Evolutionary conservation across 2,113 vertebrate genomes (phyloP).

Genomic region (Empidonax traillii): DNA sequence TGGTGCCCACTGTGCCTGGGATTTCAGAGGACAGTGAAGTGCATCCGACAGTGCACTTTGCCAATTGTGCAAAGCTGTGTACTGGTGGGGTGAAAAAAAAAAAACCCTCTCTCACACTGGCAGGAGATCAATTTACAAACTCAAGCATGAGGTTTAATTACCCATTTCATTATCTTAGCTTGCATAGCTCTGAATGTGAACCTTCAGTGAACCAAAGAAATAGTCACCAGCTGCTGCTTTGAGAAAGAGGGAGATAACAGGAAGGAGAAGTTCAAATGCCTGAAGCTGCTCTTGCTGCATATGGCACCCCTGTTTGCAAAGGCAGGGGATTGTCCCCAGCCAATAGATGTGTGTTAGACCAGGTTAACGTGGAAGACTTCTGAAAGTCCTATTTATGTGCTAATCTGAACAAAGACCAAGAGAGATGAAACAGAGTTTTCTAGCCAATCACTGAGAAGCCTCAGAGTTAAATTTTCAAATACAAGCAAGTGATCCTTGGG

Average conservation of each 20-base stretch:
- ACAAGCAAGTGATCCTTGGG: conserved; percentile 21
- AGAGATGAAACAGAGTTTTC: not conserved
- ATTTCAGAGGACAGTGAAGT: not conserved
- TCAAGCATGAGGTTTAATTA: conserved; percentile 59
- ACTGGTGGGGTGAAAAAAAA: not conserved
- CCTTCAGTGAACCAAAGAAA: conserved; percentile 57
- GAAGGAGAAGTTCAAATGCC: conserved; percentile 1
- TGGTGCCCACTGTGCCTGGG: not conserved
- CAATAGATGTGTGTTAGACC: not conserved
- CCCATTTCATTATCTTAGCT: conserved; percentile 60
- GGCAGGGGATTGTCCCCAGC: not conserved
- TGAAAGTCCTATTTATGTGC: conserved; percentile 4
- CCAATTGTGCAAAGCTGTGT: not conserved
- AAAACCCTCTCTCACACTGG: not conserved
- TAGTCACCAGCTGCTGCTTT: conserved; percentile 11
- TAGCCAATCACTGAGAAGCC: not conserved
- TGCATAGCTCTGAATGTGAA: conserved; percentile 15
- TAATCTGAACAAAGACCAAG: not conserved
- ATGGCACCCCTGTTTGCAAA: not conserved
- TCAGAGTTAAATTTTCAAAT: conserved; percentile 40
- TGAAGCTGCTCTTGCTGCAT: not conserved
- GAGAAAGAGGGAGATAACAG: not conserved
- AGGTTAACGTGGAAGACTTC: rapidly evolving
- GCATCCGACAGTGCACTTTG: not conserved
- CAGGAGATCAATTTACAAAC: conserved; percentile 55